Evolutionary conservation across 2,113 vertebrate genomes (phyloP), one percentile per base, ranked within the genome.

Genomic region (Turnix velox): DNA sequence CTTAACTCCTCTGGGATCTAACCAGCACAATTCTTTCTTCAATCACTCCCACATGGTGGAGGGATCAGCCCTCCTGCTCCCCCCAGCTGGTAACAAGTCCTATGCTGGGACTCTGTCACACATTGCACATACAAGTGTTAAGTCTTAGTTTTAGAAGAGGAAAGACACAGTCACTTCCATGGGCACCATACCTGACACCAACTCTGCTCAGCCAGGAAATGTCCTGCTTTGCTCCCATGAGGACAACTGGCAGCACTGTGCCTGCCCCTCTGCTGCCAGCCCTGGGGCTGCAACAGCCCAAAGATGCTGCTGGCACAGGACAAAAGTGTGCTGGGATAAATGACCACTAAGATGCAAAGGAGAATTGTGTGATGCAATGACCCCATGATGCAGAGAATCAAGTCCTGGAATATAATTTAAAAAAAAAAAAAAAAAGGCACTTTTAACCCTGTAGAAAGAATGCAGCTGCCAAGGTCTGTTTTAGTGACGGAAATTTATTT

Each of bases 1-100:
- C 71, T 95, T 95, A 95, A 93, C 92, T 96, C 92, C 93, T 95
- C 82, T 96, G 94, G 94, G 94, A 83, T 93, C 90, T 92, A 95
- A 94, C 87, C 88, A 92, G 85, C 82, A 69, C 39, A 40, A 80
- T 75, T 80, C 92, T 85, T 94, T 91, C 77, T 57, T 52, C 96
- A 96, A 96, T 95, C 85, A 62, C 49, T 94, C 39, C 96, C 96
- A 96, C 72, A 83, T 94, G 93, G 80, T 5, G 8, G 59, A 83
- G 72, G 35, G 79, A 92, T 74, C 31, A 94, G 78, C 68, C 63
- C 71, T 87, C 58, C 82, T 80, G 49, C 82, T 84, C 30, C 46
- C 71, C 4, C 5, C 90, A 91, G 92, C 81, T 90, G 67, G 62
- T 40, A 65, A 61, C 79, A 74, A 92, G 83, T 33, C 59, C 66